Percentiles rank a stretch among this genome's conserved stretches.
These are phyloP conservation scores for Acronicta aceris DNA, from an alignment of 2,888 invertebrate species.

Conservation along the genomic window DNA sequence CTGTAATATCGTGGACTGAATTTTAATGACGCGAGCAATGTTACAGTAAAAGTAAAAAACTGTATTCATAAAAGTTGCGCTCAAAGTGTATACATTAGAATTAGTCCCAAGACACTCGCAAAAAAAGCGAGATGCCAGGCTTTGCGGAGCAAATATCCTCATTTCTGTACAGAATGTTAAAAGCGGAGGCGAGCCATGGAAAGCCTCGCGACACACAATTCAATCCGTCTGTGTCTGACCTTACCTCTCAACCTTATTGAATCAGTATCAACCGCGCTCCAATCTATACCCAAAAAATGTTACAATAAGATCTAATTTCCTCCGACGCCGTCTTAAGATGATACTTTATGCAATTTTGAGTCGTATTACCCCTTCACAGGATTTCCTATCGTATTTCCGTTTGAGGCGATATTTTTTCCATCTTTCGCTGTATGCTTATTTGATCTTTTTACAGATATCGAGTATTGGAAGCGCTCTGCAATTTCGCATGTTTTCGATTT, in stretches of 20 bases:
- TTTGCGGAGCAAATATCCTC: constrained; percentile 50
- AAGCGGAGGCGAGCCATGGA: constrained; percentile 44
- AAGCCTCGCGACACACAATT: constrained; percentile 64
- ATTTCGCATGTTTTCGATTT: constrained; percentile 54
- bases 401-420: constrained; percentile 36
- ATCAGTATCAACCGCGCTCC: constrained; percentile 53
- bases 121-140: constrained; percentile 39
- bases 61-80: constrained; percentile 30
- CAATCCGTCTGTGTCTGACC: constrained; percentile 63
- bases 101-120: constrained; percentile 49
- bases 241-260: constrained; percentile 64
- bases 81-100: constrained; percentile 45
- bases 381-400: constrained; percentile 53
- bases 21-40: constrained; percentile 38
- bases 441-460: constrained; percentile 61
- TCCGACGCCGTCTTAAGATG: constrained; percentile 11
- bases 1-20: constrained; percentile 16
- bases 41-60: constrained; percentile 34
- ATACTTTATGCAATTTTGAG: constrained; percentile 49
- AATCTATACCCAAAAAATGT: constrained; percentile 59
- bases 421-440: constrained; percentile 58
- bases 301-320: constrained; percentile 62
- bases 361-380: constrained; percentile 47
- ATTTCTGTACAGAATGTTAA: constrained; percentile 46
- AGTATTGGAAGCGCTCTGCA: constrained; percentile 53